Base-by-base conservation (phyloP, 2,113 vertebrate species). In the Aldabrachelys gigantea region DNA sequence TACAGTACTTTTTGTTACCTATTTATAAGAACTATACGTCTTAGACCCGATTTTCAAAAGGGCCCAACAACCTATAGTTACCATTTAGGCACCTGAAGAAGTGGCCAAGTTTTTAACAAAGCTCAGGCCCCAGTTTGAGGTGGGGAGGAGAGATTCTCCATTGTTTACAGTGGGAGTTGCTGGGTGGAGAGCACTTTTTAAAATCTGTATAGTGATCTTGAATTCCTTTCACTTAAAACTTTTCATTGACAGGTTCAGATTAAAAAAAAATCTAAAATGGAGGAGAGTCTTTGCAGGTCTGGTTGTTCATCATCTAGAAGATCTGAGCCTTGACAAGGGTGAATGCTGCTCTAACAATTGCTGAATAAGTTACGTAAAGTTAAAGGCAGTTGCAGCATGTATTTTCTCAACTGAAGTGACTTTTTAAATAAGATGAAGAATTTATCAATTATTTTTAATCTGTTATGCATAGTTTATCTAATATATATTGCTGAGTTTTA, bases 371-470 rank as follows among this genome's bases (percentile, higher is more conserved):
- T 72, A 83, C 87, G 6, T 65, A 44, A 25, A 90, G 82, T 72
- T 49, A 85, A 88, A 89, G 35, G 13, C 21, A 21, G 91, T 94
- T 95, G 57, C 56, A 93, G 72, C n/a, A 84, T 9, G 6, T 82
- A 38, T 91, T 75, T 91, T 92, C 69, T 95, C 84, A 89, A 91
- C 78, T 53, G 41, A 72, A 82, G 8, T 81, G 88, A 82, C 53
- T 56, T 94, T 82, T 87, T 82, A 82, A 91, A 87, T 89, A 24
- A 22, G 38, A 62, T 85, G 49, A 88, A 88, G 52, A 50, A 2
- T 85, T 17, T 38, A 86, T 35, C 52, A 84, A 80, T 84, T 86
- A 10, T 82, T 94, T 85, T 69, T 91, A 82, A 62, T 65, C 62
- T 65, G 41, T 92, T 50, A n/a, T 88, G 69, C 7, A 9, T 12